Evolutionary conservation across 2,888 invertebrate genomes (phyloP), one percentile per base, ranked within the genome.

Genomic region (Drosophila parthenogenetica): DNA sequence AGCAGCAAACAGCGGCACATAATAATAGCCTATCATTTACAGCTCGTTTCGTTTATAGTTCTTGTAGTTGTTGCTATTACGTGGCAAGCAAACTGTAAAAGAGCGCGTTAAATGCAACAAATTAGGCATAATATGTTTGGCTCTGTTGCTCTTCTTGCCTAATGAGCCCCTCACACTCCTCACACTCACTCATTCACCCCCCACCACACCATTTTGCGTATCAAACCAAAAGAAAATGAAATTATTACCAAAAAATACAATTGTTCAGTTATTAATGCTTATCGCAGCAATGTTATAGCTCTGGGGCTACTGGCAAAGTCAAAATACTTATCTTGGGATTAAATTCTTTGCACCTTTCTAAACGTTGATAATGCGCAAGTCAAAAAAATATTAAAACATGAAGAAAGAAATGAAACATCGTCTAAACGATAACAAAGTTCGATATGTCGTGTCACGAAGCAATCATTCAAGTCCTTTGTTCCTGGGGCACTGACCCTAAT

Each of bases 21-120:
- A 65, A 73, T 63, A 57, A 79, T 85, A 62, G 70, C 60, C 68
- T 77, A 79, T 72, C 61, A 74, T 81, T 85, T 76, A 61, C 77
- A 72, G 77, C 71, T 72, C 62, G 55, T 76, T 76, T 69, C 42
- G 48, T 50, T 65, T 46, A 25, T 39, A 54, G 19, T 32, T 43
- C 22, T 57, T 60, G 45, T 32, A 63, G 37, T 35, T 50, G 43
- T 53, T 66, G 60, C 45, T 63, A 49, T 64, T 76, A 55, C 48
- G 72, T 77, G 48, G 61, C 54, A 48, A 40, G 29, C 29, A 29
- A 29, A 37, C 40, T 58, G 57, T 58, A 58, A 16, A 16, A 65
- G 19, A 57, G 37, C 61, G 42, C 58, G 69, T 58, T 64, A 63
- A 81, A 72, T 67, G 67, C 71, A 68, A 69, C 63, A 69, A 77